phyloP scores from a whole-genome alignment of 2,113 vertebrate genomes.

The Cephalopholis sonnerati region DNA sequence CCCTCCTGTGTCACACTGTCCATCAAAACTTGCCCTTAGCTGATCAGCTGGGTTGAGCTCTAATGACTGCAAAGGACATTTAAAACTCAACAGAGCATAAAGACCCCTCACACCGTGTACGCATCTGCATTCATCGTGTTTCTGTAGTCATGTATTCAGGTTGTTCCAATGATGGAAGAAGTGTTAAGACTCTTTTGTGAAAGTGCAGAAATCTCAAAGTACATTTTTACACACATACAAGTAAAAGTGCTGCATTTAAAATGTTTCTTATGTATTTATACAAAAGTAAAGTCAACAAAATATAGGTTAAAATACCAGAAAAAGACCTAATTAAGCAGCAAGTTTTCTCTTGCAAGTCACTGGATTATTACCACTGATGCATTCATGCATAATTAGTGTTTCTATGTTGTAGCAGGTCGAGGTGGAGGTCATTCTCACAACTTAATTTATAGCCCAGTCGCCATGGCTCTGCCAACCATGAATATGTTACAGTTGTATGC shows the following conservation, averaged over 20 bases:
- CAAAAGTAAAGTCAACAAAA: neutral
- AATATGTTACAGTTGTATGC: too few species aligned
- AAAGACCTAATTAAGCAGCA: neutral
- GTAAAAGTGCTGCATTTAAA: neutral
- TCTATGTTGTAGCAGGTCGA: neutral
- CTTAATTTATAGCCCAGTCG: neutral
- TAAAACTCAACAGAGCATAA: neutral
- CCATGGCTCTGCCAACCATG: too few species aligned
- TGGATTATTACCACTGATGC: neutral
- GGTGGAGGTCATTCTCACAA: neutral
- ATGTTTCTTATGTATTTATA: neutral
- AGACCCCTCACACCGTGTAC: neutral
- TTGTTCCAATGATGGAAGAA: neutral
- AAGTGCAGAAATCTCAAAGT: neutral
- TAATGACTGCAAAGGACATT: neutral
- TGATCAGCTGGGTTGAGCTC: neutral
- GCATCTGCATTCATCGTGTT: neutral
- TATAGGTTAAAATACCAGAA: neutral
- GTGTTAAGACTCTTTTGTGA: neutral
- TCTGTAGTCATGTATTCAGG: neutral
- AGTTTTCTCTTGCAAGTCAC: neutral
- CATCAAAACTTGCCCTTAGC: neutral
- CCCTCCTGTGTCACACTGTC: neutral
- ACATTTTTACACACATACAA: neutral
- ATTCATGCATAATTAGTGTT: neutral